Evolutionary conservation across 2,888 invertebrate genomes (phyloP), one percentile per base, ranked within the genome.

Genomic region (Podotricha telesiphe): DNA sequence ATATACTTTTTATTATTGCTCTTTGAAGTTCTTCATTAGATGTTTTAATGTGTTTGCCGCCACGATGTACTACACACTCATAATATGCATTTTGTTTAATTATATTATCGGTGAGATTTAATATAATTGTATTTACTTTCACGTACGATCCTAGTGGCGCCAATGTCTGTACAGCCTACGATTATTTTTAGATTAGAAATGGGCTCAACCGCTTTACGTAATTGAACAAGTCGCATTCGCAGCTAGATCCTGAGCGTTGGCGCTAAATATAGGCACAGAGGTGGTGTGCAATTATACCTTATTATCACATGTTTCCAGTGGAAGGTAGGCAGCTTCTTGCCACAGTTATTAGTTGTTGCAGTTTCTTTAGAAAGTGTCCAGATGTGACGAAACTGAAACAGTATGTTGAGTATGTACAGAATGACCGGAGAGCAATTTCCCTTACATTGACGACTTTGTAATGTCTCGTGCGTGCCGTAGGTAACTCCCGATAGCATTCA

Each of bases 161-260:
- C 92, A 83, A 84, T 83, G 88, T 84, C 89, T 86, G 84, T 79
- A 84, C 82, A 90, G 90, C 91, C 93, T 91, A 86, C 91, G 93
- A 93, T 93, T 93, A 93, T 93, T 93, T 93, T 93, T 93, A 92
- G 93, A 93, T 93, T 93, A 93, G 93, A 93, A 93, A 93, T 92
- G 92, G 91, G 91, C 92, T 89, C 89, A 91, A 91, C 92, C 86
- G 90, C 91, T 92, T 92, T 93, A 93, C 90, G 93, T 92, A 93
- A 92, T 93, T 93, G 87, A 90, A 87, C 89, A 80, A 85, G 92
- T 87, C 89, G 88, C 87, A 91, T 87, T 89, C 90, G 83, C 85
- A 84, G 89, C 88, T 82, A 86, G 91, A 87, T 91, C 90, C 89
- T 89, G 89, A 90, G 87, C 82, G 82, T 86, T 86, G 84, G 87